Evolutionary conservation across 2,797 vertebrate genomes (phyloP), one percentile per base, ranked within the genome.

Genomic region (Orestias chungarensis): DNA sequence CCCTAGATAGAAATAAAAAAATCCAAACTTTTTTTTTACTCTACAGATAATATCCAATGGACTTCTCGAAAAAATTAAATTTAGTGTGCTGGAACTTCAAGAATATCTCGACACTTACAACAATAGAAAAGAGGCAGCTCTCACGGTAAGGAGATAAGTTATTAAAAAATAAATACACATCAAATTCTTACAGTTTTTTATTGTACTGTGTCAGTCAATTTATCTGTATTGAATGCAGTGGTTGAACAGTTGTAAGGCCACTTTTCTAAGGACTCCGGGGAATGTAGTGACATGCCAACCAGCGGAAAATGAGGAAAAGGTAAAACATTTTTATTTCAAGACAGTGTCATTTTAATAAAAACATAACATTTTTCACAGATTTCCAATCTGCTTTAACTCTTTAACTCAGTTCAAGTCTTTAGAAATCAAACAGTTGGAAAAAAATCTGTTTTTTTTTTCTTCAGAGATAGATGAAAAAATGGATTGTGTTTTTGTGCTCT

Each of bases 51-150:
- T 98, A 59, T 97, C 96, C 31, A 96, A 96, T 80, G 97, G 97
- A 66, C 96, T 99, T 76, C 93, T 99, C 83, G 97, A 99, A 78
- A 99, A 98, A 88, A 95, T 99, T 86, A 99, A 99, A 89, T 99
- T 99, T 92, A 99, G 97, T 70, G 98, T 98, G 66, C 76, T 99
- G 88, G 98, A 99, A 83, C 94, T 99, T 72, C 98, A 99, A 80
- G 98, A 99, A 89, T 99, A 99, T 82, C 87, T 99, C 76, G 98
- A 99, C 71, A 99, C 97, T 0, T 99, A 99, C 90, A 99, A 99
- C 94, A 97, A 95, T 89, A 95, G 95, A 74, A 98, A 96, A 85
- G 98, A 99, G 85, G 97, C 97, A 14, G 95, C 96, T 0, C 90
- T 97, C 81, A 96, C 95, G 29, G 97, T 99, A 95, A 93, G 95